A percentile compares a stretch with the other conserved stretches of the same genome.
phyloP scores from a whole-genome alignment of 2,888 invertebrate genomes.

The Nephrotoma guestfalica region DNA sequence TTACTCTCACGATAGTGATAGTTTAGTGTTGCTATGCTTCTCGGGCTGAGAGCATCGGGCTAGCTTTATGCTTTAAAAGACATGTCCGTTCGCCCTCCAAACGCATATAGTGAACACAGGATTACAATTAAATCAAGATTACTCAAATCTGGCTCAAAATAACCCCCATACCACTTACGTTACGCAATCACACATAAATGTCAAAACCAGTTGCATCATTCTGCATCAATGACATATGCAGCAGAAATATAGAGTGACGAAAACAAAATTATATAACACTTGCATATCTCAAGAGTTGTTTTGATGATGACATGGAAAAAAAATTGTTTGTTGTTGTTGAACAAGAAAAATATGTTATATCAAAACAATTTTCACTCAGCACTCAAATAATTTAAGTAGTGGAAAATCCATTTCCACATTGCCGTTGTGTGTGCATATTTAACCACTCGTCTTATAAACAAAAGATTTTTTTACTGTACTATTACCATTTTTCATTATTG shows the following conservation, averaged over 20 bases:
- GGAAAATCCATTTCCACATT: neutral
- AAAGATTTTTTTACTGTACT: neutral
- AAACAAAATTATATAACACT: neutral
- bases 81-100: too few species aligned
- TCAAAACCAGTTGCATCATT: neutral
- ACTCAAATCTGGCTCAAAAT: too few species aligned
- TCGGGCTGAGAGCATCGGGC: too few species aligned
- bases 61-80: too few species aligned
- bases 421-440: neutral
- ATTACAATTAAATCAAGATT: too few species aligned
- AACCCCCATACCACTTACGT: too few species aligned
- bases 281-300: neutral
- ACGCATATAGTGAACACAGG: too few species aligned
- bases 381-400: neutral
- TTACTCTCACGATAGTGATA: too few species aligned
- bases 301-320: neutral
- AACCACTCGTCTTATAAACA: neutral
- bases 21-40: too few species aligned
- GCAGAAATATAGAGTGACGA: neutral
- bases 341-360: neutral
- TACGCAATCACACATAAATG: neutral
- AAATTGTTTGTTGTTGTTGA: neutral
- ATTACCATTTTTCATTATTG: neutral
- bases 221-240: neutral
- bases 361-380: neutral